Base-by-base conservation (phyloP, 2,113 vertebrate genomes). In the Sebastes schlegelii region DNA sequence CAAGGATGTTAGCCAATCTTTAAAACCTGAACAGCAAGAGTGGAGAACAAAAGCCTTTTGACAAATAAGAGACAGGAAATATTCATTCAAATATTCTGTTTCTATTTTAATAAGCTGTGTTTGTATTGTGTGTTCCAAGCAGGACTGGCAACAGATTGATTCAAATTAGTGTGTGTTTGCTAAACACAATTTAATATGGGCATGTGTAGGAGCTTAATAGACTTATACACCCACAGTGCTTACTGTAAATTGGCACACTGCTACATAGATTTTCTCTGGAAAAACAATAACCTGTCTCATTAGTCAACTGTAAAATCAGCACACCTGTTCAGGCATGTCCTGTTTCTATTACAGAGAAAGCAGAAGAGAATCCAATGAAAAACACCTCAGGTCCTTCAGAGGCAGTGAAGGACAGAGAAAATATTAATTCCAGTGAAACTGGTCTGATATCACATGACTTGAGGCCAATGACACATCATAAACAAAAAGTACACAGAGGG, bases 381-480 rank as follows among this genome's bases (percentile, higher is more conserved):
- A 48, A 62, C 16, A 45, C 2, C 5, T 34, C 7, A 8, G 10
- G 6, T 11, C 5, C 45, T 14, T 13, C 0, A 6, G 34, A 54
- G 40, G 51, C 34, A 43, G 42, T 1, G 40, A 8, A 5, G 17
- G 17, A 8, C 2, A 40, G 6, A 43, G n/a, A 23, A 58, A 51
- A 14, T 8, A 19, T 14, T 11, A 64, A 19, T 57, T 67, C 23
- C 48, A 48, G 42, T 23, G 40, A 63, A 68, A 84, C 34, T 48
- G n/a, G 57, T 71, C 72, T 66, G 8, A 21, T 7, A 52, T 74
- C 84, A 87, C 68, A 82, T 85, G 87, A 85, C n/a, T 34, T 3
- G 23, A 79, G n/a, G 19, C 2, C 12, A 12, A 16, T 6, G 19
- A 48, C 19, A 46, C 12, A 6, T 17, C 9, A 52, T 10, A 2